Evolutionary conservation across 1,140 invertebrate genomes (phyloP).

Genomic region (Temnothorax curvispinosus): DNA sequence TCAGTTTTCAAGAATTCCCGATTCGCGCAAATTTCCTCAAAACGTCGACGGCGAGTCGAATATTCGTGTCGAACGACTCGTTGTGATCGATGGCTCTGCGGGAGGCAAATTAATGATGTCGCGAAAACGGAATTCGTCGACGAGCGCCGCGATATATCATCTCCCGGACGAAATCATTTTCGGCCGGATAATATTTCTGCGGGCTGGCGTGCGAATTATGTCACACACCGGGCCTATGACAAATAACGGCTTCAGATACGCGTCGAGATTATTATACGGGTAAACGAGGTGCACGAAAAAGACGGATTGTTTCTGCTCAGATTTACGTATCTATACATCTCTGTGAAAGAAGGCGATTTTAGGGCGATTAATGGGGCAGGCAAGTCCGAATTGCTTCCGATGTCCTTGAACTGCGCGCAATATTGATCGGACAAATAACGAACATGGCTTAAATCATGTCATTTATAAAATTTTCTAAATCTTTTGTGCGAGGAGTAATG

Average conservation of each 20-base stretch:
- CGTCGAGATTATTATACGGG: constrained; percentile 40
- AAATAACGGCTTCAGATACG: constrained; percentile 41
- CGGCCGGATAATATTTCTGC: constrained; percentile 64
- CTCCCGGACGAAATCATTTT: constrained; percentile 63
- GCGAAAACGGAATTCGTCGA: constrained; percentile 27
- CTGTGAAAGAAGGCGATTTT: neutral
- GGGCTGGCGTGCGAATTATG: constrained; percentile 29
- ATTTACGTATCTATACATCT: constrained; percentile 20
- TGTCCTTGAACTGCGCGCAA: neutral
- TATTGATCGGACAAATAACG: neutral
- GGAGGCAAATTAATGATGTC: constrained; percentile 68
- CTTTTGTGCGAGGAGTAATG: too few species aligned
- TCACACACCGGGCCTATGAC: constrained; percentile 32
- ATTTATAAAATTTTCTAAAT: neutral
- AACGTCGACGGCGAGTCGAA: constrained; percentile 14
- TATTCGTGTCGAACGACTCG: constrained; percentile 14
- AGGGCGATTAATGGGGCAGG: neutral
- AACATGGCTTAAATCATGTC: neutral
- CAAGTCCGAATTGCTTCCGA: neutral
- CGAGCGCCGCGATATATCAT: constrained; percentile 64
- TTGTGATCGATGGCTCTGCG: constrained; percentile 61
- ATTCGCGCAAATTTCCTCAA: constrained; percentile 27
- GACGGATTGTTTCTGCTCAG: constrained; percentile 37
- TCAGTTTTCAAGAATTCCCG: neutral
- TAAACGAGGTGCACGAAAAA: constrained; percentile 23